Evolutionary conservation across 2,113 vertebrate species (phyloP), one percentile per base, ranked within the genome.

Genomic region (Prietella phreatophila): DNA sequence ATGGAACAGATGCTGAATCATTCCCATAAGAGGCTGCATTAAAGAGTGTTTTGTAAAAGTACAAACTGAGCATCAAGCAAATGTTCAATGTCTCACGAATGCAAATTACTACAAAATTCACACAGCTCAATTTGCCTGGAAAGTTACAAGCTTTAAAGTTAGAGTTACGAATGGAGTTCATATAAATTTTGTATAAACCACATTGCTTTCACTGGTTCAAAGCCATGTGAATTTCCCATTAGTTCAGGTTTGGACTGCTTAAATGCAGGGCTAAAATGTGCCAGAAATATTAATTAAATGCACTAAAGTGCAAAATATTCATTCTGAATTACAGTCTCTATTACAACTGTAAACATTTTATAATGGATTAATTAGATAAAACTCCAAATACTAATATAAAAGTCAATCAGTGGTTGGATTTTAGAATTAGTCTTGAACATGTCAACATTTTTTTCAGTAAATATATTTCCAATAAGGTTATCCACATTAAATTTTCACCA

Each of bases 1-100:
- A 14, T 17, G 22, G 50, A 30, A 42, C 65, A 73, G 79, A 30
- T 25, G 63, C 25, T n/a, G 13, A 67, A 82, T 69, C 25, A 25
- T 82, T 25, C 15, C 53, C 25, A 20, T n/a, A 65, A 87, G 61
- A 58, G 63, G 47, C 30, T 50, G 30, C 85, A 67, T 71, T 25
- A 87, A 82, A 82, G 27, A 55, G 27, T 30, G 27, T 19, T 80
- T 78, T 80, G 47, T 55, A 55, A 80, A 79, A 79, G 76, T 79
- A 79, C 50, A 53, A 19, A 55, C 47, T 80, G 47, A 56, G n/a
- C 76, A 55, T 55, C n/a, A 30, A 30, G 50, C 76, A 80, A 33
- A 30, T 55, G 50, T 53, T 79, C 76, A 19, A n/a, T 6, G 0
- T 79, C 76, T 78, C 42, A 53, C 0, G 1, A n/a, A 47, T n/a